Conservation (phyloP, 1,140 invertebrate genomes). For the Orussus abietinus region DNA sequence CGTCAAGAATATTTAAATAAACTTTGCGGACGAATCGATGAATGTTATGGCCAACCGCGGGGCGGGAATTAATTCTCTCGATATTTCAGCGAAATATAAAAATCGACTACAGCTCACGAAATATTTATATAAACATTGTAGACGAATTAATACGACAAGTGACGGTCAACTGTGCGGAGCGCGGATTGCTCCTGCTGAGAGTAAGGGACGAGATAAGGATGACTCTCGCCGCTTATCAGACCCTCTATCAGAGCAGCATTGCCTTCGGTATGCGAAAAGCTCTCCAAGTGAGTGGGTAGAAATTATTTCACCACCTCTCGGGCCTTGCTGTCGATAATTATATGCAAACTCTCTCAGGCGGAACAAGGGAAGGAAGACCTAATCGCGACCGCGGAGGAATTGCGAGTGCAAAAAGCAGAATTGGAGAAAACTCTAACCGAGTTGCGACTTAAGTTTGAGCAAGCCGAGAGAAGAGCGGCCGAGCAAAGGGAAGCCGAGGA, state of each 20-base stretch:
- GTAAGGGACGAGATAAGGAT: slow-evolving; percentile 94
- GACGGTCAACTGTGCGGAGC: slow-evolving; percentile 95
- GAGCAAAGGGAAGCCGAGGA: slow-evolving; percentile 83
- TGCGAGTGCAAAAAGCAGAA: slow-evolving; percentile 68
- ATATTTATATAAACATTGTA: slow-evolving; percentile 34
- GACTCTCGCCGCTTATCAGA: slow-evolving; percentile 91
- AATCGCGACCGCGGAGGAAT: slow-evolving; percentile 53
- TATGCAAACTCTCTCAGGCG: slow-evolving; percentile 36
- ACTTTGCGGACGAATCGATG: too few relatives aligned
- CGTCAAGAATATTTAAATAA: too few relatives aligned
- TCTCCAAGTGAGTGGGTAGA: slow-evolving; percentile 70
- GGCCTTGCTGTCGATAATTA: background rate
- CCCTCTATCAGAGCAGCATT: slow-evolving; percentile 94
- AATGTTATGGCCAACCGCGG: too few relatives aligned
- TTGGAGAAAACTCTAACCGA: slow-evolving; percentile 78
- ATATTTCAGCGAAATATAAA: too few relatives aligned
- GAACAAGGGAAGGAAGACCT: slow-evolving; percentile 71
- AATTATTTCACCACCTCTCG: slow-evolving; percentile 5
- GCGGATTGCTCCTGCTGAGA: slow-evolving; percentile 87
- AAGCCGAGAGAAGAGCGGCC: slow-evolving; percentile 76
- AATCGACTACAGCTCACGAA: too few relatives aligned
- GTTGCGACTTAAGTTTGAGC: slow-evolving; percentile 78
- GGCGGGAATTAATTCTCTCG: slow-evolving; percentile 1
- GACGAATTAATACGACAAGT: slow-evolving; percentile 93
- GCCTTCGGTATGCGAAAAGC: slow-evolving; percentile 98